Evolutionary conservation across 2,113 vertebrate species (phyloP).

Genomic region (Trematomus loennbergii): DNA sequence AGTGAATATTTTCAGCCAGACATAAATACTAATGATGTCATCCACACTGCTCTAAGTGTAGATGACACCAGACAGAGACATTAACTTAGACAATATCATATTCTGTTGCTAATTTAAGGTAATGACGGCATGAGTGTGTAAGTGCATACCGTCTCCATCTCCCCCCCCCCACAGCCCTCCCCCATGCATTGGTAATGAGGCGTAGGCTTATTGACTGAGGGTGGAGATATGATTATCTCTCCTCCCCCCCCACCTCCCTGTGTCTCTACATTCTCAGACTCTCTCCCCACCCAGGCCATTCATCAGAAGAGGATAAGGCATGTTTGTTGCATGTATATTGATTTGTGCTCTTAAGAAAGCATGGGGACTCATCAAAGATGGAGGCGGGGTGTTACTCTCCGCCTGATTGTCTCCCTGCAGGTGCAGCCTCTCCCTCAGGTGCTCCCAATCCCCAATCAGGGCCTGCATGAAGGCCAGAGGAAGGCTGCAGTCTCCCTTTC

Average conservation of each 20-base stretch:
- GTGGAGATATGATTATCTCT: constrained; percentile 76
- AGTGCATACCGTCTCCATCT: constrained; percentile 47
- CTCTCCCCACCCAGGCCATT: constrained; percentile 39
- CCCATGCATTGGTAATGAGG: constrained; percentile 75
- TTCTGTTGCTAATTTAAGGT: constrained; percentile 80
- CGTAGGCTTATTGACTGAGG: constrained; percentile 74
- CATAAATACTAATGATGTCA: constrained; percentile 1
- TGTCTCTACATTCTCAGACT: constrained; percentile 26
- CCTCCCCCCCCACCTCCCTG: background rate
- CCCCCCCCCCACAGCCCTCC: constrained; percentile 39
- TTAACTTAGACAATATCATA: constrained; percentile 69
- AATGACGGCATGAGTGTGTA: constrained; percentile 65
- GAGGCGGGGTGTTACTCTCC: background rate
- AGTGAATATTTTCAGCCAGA: too few species aligned
- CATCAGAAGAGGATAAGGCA: constrained; percentile 58
- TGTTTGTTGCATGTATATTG: constrained; percentile 70
- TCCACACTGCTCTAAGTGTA: constrained; percentile 46
- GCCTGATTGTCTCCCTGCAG: too few species aligned
- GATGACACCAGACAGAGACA: constrained; percentile 48
- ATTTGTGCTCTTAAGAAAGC: constrained; percentile 70
- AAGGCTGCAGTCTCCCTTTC: too few species aligned
- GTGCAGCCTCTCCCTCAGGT: too few species aligned
- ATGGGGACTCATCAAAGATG: constrained; percentile 49
- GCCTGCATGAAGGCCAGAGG: too few species aligned
- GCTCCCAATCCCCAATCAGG: too few species aligned